A percentile compares a stretch with the other conserved stretches of the same genome.
phyloP scores from a whole-genome alignment of 2,797 vertebrate species.

The Micrastur ruficollis region DNA sequence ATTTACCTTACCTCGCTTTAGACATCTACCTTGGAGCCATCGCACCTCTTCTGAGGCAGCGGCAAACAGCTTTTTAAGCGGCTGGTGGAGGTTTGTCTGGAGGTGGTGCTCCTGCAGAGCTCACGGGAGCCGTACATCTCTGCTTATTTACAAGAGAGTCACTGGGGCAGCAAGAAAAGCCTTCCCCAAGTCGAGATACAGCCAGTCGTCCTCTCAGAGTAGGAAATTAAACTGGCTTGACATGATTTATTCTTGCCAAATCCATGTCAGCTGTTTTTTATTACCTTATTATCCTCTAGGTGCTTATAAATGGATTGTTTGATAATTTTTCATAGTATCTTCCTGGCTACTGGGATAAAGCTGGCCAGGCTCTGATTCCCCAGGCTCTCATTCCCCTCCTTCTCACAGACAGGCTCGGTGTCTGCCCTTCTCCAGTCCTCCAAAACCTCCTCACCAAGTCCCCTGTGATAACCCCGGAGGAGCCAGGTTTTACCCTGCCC shows the following conservation, averaged over 20 bases:
- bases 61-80: not conserved
- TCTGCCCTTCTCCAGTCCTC: not conserved
- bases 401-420: not conserved
- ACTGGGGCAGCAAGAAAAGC: not conserved
- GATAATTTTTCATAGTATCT: not conserved
- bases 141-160: not conserved
- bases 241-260: not conserved
- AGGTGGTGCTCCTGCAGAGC: not conserved
- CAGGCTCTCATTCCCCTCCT: not conserved
- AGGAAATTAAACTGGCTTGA: not conserved
- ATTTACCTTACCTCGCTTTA: not conserved
- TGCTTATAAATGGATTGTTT: not conserved
- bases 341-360: not conserved
- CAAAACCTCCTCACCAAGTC: not conserved
- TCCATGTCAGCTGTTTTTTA: rapidly evolving
- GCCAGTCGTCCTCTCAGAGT: not conserved
- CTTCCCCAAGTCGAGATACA: not conserved
- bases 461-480: not conserved
- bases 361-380: not conserved
- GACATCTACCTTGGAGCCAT: not conserved
- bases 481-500: not conserved
- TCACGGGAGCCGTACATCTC: not conserved
- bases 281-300: not conserved
- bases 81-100: rapidly evolving
- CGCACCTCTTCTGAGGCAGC: not conserved